phyloP scores from a whole-genome alignment of 2,888 invertebrate genomes.

The Piscicola geometra region DNA sequence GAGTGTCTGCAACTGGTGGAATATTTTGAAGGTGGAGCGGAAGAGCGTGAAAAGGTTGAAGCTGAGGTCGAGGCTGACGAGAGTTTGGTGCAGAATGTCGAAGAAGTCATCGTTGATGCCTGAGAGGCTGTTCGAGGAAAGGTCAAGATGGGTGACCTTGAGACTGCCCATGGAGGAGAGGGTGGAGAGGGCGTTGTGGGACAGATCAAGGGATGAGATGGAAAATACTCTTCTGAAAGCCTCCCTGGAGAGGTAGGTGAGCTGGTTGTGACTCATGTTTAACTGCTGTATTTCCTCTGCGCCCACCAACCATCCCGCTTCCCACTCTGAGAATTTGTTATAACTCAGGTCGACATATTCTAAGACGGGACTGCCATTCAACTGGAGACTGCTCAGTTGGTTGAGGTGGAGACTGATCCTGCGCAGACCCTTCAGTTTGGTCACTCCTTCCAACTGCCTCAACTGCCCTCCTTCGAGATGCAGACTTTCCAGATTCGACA shows the following conservation, averaged over 20 bases:
- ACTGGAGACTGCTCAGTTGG: conserved; percentile 34
- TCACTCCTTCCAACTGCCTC: conserved; percentile 30
- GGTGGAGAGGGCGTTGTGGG: conserved; percentile 37
- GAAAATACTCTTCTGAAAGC: conserved; percentile 37
- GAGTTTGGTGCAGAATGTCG: conserved; percentile 35
- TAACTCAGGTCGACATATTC: conserved; percentile 42
- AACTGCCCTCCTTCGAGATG: conserved; percentile 38
- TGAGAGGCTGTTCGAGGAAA: conserved; percentile 40
- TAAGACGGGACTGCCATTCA: conserved; percentile 33
- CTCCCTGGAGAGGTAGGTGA: conserved; percentile 32
- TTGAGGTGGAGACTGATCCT: conserved; percentile 39
- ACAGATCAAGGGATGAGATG: conserved; percentile 40
- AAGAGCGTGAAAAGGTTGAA: conserved; percentile 39
- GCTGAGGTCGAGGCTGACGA: conserved; percentile 41
- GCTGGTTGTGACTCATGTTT: conserved; percentile 41
- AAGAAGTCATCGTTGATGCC: conserved; percentile 35
- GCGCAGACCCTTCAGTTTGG: conserved; percentile 32
- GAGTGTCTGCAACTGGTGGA: conserved; percentile 37
- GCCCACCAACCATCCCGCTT: conserved; percentile 37
- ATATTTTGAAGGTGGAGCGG: conserved; percentile 31
- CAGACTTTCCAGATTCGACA: conserved; percentile 38
- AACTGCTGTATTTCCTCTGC: conserved; percentile 37
- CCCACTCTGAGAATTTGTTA: conserved; percentile 38
- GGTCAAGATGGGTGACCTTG: conserved; percentile 36
- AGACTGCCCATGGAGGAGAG: conserved; percentile 35